Conservation (phyloP, 2,888 invertebrate genomes). For the Chymomyza procnemis region DNA sequence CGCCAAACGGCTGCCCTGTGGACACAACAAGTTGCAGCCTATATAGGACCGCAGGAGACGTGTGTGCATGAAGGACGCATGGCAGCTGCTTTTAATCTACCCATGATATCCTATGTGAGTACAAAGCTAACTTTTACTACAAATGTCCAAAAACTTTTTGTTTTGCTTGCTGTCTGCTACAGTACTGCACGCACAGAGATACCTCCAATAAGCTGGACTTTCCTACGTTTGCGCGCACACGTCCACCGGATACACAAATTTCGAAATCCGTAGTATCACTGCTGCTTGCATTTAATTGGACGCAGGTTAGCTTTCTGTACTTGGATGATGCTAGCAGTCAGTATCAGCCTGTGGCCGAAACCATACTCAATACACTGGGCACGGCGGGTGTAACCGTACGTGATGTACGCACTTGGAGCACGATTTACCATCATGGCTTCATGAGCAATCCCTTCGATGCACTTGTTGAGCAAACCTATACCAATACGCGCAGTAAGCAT, state of each 20-base stretch:
- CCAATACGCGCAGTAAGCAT: constrained; percentile 91
- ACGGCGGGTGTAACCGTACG: constrained; percentile 86
- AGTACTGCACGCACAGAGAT: constrained; percentile 94
- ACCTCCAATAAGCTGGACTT: constrained; percentile 92
- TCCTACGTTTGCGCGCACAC: constrained; percentile 93
- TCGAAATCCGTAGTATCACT: constrained; percentile 94
- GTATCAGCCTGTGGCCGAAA: constrained; percentile 87
- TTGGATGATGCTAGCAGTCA: constrained; percentile 87
- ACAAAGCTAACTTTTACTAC: accelerated
- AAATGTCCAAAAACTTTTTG: background rate
- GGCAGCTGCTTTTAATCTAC: constrained; percentile 95
- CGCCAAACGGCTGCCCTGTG: constrained; percentile 90
- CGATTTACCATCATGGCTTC: constrained; percentile 89
- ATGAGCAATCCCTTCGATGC: constrained; percentile 91
- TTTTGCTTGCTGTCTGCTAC: constrained; percentile 75
- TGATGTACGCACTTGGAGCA: constrained; percentile 83
- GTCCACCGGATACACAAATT: constrained; percentile 95
- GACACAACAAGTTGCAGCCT: constrained; percentile 90
- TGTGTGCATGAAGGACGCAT: constrained; percentile 95
- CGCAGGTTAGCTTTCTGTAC: constrained; percentile 90
- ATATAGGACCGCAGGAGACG: constrained; percentile 90
- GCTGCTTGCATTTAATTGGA: constrained; percentile 92
- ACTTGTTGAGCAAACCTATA: constrained; percentile 89
- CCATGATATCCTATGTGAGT: constrained; percentile 98
- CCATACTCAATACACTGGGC: constrained; percentile 86